These are phyloP conservation scores for Tinamus guttatus DNA, from an alignment of 2,113 vertebrate species.

Conservation along the genomic window DNA sequence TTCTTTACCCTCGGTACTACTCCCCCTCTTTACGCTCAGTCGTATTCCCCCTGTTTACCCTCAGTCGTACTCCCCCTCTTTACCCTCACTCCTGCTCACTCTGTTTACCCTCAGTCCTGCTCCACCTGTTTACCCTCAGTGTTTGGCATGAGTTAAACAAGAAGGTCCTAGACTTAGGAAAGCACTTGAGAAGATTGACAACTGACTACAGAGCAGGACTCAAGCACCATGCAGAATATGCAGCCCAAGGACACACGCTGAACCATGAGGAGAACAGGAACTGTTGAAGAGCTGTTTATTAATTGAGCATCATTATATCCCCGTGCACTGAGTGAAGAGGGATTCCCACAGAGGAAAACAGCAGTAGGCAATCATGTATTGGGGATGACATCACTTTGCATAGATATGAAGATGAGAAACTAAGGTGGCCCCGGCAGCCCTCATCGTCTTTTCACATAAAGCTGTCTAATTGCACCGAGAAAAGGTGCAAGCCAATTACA, in stretches of 20 bases:
- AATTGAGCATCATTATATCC: not conserved
- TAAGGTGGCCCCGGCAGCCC: not conserved
- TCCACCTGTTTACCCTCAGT: too few relatives aligned
- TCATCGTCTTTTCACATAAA: not conserved
- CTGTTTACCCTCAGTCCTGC: too few relatives aligned
- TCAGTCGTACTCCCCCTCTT: too few relatives aligned
- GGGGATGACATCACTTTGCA: not conserved
- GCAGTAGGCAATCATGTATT: not conserved
- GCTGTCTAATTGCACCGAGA: not conserved
- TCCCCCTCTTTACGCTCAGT: too few relatives aligned
- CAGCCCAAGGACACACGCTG: not conserved
- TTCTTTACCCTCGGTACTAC: too few relatives aligned
- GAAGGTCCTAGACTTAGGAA: not conserved
- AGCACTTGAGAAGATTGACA: not conserved
- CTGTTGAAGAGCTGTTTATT: conserved; percentile 9
- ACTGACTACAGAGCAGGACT: not conserved
- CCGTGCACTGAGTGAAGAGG: not conserved
- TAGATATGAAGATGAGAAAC: not conserved
- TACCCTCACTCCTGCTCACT: too few relatives aligned
- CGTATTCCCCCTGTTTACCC: too few relatives aligned
- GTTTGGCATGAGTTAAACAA: not conserved
- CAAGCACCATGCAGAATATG: not conserved
- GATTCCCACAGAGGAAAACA: not conserved
- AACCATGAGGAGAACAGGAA: conserved; percentile 24
- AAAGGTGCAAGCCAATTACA: not conserved